Conservation (phyloP, 2,797 vertebrate species). For the Toxotes lorentzi region DNA sequence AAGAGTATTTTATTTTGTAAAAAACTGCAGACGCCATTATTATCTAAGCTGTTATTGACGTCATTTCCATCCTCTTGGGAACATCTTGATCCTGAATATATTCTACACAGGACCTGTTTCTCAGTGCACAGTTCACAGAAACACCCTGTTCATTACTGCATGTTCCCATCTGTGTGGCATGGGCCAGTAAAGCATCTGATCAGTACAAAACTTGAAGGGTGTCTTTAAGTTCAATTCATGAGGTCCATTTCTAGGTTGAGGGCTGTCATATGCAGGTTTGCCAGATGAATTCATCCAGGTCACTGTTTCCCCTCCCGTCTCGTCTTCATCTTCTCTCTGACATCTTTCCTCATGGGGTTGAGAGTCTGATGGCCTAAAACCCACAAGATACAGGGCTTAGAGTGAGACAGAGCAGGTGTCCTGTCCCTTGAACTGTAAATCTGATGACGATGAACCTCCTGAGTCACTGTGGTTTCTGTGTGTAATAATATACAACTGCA, state of each 20-base stretch:
- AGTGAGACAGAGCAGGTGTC: background rate
- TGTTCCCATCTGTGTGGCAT: slow-evolving; percentile 45
- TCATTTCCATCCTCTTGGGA: background rate
- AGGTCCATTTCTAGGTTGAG: slow-evolving; percentile 39
- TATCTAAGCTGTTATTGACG: background rate
- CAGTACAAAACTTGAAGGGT: slow-evolving; percentile 39
- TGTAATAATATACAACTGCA: background rate
- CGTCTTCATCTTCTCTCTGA: slow-evolving; percentile 27
- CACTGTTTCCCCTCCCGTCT: slow-evolving; percentile 19
- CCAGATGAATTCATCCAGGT: slow-evolving; percentile 46
- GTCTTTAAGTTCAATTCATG: slow-evolving; percentile 30
- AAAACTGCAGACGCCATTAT: background rate
- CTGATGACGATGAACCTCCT: slow-evolving; percentile 15
- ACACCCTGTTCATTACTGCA: slow-evolving; percentile 42
- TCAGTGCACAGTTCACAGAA: slow-evolving; percentile 39
- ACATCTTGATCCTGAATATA: slow-evolving; percentile 12
- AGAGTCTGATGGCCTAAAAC: slow-evolving; percentile 36
- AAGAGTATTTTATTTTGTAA: background rate
- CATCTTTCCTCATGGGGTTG: slow-evolving; percentile 14
- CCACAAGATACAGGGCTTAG: background rate
- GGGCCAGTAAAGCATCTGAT: slow-evolving; percentile 53
- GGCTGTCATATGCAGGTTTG: slow-evolving; percentile 25
- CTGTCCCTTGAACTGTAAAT: background rate
- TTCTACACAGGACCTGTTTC: slow-evolving; percentile 26
- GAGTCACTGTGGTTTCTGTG: slow-evolving; percentile 1